Evolutionary conservation across 2,113 vertebrate genomes (phyloP), one percentile per base, ranked within the genome.

Genomic region (Mobula hypostoma): DNA sequence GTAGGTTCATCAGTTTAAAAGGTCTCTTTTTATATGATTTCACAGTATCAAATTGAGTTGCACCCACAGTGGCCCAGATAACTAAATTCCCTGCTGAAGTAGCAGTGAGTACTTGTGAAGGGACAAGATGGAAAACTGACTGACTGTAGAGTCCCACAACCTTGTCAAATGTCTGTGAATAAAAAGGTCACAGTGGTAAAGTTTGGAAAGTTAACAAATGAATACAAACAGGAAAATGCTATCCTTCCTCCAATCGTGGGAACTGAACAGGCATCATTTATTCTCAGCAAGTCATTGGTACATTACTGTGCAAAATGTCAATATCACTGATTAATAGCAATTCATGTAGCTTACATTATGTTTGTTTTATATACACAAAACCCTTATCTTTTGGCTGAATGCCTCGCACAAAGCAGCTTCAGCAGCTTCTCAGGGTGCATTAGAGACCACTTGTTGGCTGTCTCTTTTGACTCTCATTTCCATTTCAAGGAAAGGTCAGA

Each of bases 41-140:
- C 0, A 0, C 61, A 7, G 0, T 3, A 0, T 95, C 61, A 82
- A 94, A 0, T 0, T 95, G 76, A 0, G 12, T 29, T 0, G 94
- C 94, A 1, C 94, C 2, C 0, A 24, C 79, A 0, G 95, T 4
- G 1, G 97, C 96, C 98, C 98, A 99, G 94, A 98, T 94, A 88
- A 98, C 96, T 94, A 99, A 40, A 94, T 97, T 97, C 76, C 98
- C 98, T 0, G 96, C 96, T 0, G 91, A 95, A 0, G 98, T 98
- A 21, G 95, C 97, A 0, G 97, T 98, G 7, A 99, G 96, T 6
- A 97, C 95, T 95, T 96, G 96, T 0, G 88, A 85, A 1, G 95
- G 87, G 74, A 95, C 96, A 79, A 96, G 96, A 91, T 98, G 97
- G 94, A 99, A 99, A 95, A 97, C 94, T 0, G 98, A 97, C 95